phyloP scores from a whole-genome alignment of 2,113 vertebrate species.

The Rallus limicola region DNA sequence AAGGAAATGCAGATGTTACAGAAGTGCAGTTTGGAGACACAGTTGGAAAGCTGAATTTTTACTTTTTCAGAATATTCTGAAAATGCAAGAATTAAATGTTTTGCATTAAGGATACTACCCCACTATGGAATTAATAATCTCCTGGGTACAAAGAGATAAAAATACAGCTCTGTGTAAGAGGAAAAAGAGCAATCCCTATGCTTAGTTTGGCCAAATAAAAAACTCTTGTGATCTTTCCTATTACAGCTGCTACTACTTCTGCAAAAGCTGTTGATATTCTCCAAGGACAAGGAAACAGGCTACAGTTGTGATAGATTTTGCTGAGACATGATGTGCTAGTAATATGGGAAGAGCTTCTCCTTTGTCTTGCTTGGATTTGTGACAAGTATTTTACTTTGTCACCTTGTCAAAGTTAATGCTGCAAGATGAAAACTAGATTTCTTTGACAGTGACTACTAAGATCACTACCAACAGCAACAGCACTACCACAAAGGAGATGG shows the following conservation, averaged over 20 bases:
- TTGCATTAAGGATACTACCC: background rate
- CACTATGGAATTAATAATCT: background rate
- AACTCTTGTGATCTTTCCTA: background rate
- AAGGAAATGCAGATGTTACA: background rate
- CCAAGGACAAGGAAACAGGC: background rate
- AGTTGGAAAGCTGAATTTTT: background rate
- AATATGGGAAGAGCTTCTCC: background rate
- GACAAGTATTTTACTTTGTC: background rate
- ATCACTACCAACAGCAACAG: background rate
- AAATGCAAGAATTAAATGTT: background rate
- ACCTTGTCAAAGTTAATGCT: too few relatives aligned
- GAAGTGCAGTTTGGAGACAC: background rate
- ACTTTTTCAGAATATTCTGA: background rate
- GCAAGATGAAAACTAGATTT: background rate
- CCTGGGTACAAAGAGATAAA: background rate
- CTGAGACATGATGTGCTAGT: fast-evolving
- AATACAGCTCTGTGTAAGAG: background rate
- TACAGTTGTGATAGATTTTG: background rate
- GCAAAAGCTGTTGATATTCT: background rate
- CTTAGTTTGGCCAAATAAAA: background rate
- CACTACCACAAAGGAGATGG: background rate
- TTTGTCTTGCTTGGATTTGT: background rate
- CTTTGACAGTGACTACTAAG: fast-evolving
- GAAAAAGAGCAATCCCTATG: background rate
- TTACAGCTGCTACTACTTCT: background rate